Evolutionary conservation across 2,113 vertebrate species (phyloP), one percentile per base, ranked within the genome.

Genomic region (Aegithalos caudatus): DNA sequence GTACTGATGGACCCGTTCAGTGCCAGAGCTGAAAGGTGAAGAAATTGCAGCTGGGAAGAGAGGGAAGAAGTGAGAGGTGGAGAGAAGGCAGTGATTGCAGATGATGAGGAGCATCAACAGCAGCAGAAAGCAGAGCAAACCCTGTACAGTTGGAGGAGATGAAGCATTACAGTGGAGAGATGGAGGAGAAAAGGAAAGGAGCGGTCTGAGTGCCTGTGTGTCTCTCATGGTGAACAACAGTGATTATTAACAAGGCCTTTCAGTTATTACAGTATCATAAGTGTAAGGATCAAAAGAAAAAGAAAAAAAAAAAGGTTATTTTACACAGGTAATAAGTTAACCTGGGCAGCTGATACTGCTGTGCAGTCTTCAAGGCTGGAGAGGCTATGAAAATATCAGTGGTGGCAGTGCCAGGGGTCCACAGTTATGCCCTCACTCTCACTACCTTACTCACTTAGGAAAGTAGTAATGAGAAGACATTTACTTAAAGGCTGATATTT

Each of bases 401-500:
- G 25, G 33, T 12, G 4, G 51, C 71, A 70, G 37, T 6, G 11
- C 50, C 18, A 37, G 20, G 22, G 31, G 28, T 80, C 64, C 3
- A 6, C 61, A 18, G 29, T 67, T 79, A 65, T 62, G 65, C 16
- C 44, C 0, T 3, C 42, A 48, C 10, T 73, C 1, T 0, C 4
- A 10, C 37, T 61, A 71, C 29, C 33, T 81, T 66, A 64, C 42
- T 81, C 11, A 9, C 50, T 67, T 85, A n/a, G 72, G 35, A 69
- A 92, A 93, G 61, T 53, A 45, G 22, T 47, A 69, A 91, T 45
- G 79, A 82, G 58, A 77, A 95, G 78, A 69, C 69, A 80, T 81
- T 90, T 91, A 77, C 66, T 90, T 90, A 88, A 91, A 93, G 42
- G 45, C 48, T 90, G 85, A 74, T 94, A 94, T 91, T 95, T 93